Evolutionary conservation across 1,140 invertebrate species (phyloP), one percentile per base, ranked within the genome.

Genomic region (Drosophila malerkotliana): DNA sequence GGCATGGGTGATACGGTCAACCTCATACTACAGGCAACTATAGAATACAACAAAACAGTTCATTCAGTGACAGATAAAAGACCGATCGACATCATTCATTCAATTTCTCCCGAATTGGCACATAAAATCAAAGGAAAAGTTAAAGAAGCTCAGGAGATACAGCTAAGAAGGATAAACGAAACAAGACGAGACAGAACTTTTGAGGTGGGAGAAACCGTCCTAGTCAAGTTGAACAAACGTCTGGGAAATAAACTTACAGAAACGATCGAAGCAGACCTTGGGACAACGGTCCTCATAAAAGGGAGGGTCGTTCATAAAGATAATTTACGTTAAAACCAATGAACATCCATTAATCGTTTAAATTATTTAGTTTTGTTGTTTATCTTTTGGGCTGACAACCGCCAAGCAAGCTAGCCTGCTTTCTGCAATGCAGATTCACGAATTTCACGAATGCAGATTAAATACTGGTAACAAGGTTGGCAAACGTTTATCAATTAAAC

Each of bases 1-100:
- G 26, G 30, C 4, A 49, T 48, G 12, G 32, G 5, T 12, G 28
- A 34, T 10, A 59, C 56, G 6, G 45, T 59, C 44, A 44, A 59
- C 10, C 44, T 59, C 15, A 32, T 59, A 7, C 18, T 59, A n/a
- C 56, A 24, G 18, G 47, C 32, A 32, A 60, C 57, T 37, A 49
- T 34, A 26, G 47, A 60, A 26, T 60, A 59, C 30, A 59, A 49
- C 30, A 32, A 30, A 32, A 48, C 56, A 48, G 30, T 37, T 8
- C 56, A 59, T 10, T 59, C 32, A 21, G 56, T 59, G 18, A 48
- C 28, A 49, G 15, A 59, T 24, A 49, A 59, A 48, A 59, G 45
- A 12, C 56, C 57, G 30, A 24, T 51, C 10, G 45, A 60, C 57
- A 37, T 59, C 7, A 34, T 49, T 48, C 14, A 39, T 39, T 60